A percentile compares a stretch with the other conserved stretches of the same genome.
These are phyloP conservation scores for Leptopterna dolabrata DNA, from an alignment of 2,888 invertebrate species.

Conservation along the genomic window DNA sequence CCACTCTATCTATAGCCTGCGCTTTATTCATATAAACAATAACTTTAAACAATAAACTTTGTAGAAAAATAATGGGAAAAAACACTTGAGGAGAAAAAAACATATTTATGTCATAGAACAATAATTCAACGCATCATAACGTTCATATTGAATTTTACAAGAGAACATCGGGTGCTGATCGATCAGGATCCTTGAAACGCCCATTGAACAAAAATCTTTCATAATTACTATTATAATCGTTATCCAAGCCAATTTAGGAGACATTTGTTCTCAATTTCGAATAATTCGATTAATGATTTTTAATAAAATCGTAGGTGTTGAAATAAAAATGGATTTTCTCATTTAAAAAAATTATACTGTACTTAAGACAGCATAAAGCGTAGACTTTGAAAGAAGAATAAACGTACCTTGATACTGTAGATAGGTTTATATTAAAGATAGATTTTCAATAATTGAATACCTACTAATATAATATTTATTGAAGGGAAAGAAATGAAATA, in stretches of 20 bases:
- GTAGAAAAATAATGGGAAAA: conserved; percentile 5
- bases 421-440: not conserved
- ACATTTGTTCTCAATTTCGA: not conserved
- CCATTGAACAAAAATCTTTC: not conserved
- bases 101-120: not conserved
- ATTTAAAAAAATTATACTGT: not conserved
- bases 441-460: not conserved
- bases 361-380: not conserved
- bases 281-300: not conserved
- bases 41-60: not conserved
- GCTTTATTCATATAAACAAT: conserved; percentile 38
- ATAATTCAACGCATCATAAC: not conserved
- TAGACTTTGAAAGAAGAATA: not conserved
- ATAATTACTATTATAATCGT: not conserved
- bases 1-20: conserved; percentile 20
- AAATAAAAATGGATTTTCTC: not conserved
- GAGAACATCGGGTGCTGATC: not conserved
- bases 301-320: not conserved
- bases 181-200: not conserved
- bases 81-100: conserved; percentile 11
- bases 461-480: not conserved
- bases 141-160: not conserved
- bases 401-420: not conserved
- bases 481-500: no score
- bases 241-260: not conserved